Base-by-base conservation (phyloP, 2,113 vertebrate genomes). In the Corydoras sp. region DNA sequence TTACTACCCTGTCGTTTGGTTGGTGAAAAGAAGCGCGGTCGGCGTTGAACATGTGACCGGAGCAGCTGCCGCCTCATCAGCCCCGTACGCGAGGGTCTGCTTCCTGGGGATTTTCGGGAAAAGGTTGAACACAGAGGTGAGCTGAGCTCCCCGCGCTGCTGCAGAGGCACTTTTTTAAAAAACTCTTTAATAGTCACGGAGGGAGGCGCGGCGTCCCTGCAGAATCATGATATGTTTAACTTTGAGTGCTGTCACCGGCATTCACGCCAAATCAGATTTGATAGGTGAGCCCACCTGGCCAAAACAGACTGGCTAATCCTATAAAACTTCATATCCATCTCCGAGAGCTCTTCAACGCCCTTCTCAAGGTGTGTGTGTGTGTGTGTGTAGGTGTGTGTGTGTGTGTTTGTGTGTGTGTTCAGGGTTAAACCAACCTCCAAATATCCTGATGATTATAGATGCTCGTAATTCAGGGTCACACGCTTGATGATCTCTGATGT, bases 241-340 rank as follows among this genome's bases (percentile, higher is more conserved):
- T 82, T 85, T 31, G 56, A 81, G 78, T 67, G 80, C 76, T 73
- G 62, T 72, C 77, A 77, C 60, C 12, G 9, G 15, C 62, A 63
- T 76, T 77, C 78, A 84, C 62, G 73, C 66, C 74, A 73, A 79
- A 74, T 70, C 72, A 61, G 62, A 83, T 83, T 83, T 81, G 77
- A 85, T 78, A 77, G 68, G 73, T 72, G 62, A 68, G 53, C 58
- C 58, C 74, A 81, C 65, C 75, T 69, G 77, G 32, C 54, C 67
- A 72, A 75, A 76, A 65, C 81, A 59, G 62, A 78, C 70, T 64
- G 60, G 24, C 58, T 83, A 82, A 85, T 84, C 80, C 76, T 66
- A 60, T 83, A 82, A 83, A 75, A 68, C 67, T 76, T 75, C 76
- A 78, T 53, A 58, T 72, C 64, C 32, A 31, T 72, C 75, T 68